Conservation (phyloP, 2,797 vertebrate species). For the Linurgus olivaceus region DNA sequence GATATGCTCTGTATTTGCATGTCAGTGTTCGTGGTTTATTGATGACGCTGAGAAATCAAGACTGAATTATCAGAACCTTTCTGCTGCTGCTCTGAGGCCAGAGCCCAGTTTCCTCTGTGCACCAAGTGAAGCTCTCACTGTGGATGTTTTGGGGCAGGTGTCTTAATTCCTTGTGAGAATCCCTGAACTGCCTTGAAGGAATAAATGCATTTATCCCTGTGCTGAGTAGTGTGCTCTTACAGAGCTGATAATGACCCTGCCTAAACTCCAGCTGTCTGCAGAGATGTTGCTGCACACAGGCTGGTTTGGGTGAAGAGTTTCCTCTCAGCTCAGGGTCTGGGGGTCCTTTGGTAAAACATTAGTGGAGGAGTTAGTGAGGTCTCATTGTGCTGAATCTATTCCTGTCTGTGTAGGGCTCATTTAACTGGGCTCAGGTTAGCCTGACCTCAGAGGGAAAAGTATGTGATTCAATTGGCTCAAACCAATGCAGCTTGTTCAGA, state of each 20-base stretch:
- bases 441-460: slow-evolving; percentile 14
- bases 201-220: not conserved
- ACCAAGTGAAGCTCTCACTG: not conserved
- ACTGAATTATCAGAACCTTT: not conserved
- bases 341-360: slow-evolving; percentile 51
- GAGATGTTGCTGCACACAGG: not conserved
- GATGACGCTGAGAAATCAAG: not conserved
- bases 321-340: not conserved
- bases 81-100: not conserved
- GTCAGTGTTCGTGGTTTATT: not conserved
- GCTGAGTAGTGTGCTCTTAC: not conserved
- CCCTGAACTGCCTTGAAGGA: not conserved
- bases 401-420: not conserved
- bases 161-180: not conserved
- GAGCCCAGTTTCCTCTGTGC: not conserved
- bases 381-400: not conserved
- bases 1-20: not conserved
- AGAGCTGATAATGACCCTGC: not conserved
- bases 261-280: not conserved
- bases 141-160: not conserved
- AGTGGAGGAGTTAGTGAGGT: not conserved
- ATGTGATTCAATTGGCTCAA: not conserved
- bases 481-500: not conserved
- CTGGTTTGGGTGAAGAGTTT: not conserved
- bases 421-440: not conserved